A percentile compares a stretch with the other conserved stretches of the same genome.
Evolutionary conservation across 2,113 vertebrate genomes (phyloP).

Genomic region (Actenoides lindsayi): DNA sequence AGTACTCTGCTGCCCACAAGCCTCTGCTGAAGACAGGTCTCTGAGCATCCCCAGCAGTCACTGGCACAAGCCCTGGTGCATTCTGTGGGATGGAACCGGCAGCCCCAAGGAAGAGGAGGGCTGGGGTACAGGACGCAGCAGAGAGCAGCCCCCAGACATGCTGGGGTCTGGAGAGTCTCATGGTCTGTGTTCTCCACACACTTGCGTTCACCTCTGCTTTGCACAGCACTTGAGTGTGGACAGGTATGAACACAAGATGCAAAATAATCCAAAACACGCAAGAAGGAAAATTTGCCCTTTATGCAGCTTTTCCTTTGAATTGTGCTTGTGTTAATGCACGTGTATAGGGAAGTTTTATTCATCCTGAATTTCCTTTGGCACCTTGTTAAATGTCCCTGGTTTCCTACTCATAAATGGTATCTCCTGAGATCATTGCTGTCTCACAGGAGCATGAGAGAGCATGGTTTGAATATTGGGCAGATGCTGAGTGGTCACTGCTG

Average conservation of each 20-base stretch:
- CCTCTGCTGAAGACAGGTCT: too few species aligned
- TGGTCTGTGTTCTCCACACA: neutral
- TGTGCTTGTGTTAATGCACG: neutral
- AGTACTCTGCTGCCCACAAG: neutral
- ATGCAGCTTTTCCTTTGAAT: neutral
- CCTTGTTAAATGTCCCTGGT: neutral
- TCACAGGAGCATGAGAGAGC: neutral
- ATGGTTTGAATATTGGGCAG: neutral
- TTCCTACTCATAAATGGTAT: neutral
- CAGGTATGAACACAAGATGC: neutral
- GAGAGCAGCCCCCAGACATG: neutral
- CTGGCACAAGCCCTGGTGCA: neutral
- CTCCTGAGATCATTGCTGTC: neutral
- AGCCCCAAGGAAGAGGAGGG: neutral
- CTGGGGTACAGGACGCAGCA: fast-evolving
- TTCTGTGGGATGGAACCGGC: fast-evolving
- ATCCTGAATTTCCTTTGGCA: neutral
- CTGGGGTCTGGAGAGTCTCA: neutral
- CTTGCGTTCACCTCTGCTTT: neutral
- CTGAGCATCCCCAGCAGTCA: neutral
- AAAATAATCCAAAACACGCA: neutral
- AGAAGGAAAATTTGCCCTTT: neutral
- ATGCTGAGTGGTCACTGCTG: neutral
- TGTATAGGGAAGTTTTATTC: neutral
- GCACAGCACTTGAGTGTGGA: fast-evolving